These are phyloP conservation scores for Spodoptera exigua DNA, from an alignment of 2,888 invertebrate genomes.

Conservation along the genomic window DNA sequence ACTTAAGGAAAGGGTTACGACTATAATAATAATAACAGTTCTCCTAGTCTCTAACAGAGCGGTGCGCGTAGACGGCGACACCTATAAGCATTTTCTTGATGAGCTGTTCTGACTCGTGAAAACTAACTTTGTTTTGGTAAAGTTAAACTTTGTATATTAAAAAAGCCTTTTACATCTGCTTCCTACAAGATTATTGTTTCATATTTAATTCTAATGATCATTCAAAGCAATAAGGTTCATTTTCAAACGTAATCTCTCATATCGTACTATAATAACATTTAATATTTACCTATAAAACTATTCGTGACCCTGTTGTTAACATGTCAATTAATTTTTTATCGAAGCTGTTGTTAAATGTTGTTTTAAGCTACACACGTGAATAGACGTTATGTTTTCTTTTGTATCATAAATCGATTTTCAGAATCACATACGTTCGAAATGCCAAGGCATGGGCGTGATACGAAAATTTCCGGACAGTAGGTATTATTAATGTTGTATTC, in stretches of 20 bases:
- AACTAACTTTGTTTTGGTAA: conserved; percentile 29
- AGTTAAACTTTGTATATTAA: neutral
- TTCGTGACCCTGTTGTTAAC: conserved; percentile 10
- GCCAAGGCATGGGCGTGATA: neutral
- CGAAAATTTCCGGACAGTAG: no score
- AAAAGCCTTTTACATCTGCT: neutral
- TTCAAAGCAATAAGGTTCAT: no score
- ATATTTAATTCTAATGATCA: no score
- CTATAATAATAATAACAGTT: conserved; percentile 47
- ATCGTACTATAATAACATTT: neutral
- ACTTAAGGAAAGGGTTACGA: conserved; percentile 49
- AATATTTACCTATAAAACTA: neutral
- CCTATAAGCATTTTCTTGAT: conserved; percentile 38
- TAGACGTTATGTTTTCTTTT: conserved; percentile 16
- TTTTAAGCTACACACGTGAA: conserved; percentile 11
- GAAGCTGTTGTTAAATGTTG: conserved; percentile 23
- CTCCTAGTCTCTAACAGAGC: conserved; percentile 30
- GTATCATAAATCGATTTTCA: conserved; percentile 9
- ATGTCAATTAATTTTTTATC: conserved; percentile 31
- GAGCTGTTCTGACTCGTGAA: conserved; percentile 26
- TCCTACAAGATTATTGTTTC: neutral
- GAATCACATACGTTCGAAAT: neutral
- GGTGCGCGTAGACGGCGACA: conserved; percentile 37
- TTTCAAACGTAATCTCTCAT: no score
- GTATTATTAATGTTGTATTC: no score